phyloP scores from a whole-genome alignment of 2,797 vertebrate species.

The Lepidocolaptes lacrymiger region DNA sequence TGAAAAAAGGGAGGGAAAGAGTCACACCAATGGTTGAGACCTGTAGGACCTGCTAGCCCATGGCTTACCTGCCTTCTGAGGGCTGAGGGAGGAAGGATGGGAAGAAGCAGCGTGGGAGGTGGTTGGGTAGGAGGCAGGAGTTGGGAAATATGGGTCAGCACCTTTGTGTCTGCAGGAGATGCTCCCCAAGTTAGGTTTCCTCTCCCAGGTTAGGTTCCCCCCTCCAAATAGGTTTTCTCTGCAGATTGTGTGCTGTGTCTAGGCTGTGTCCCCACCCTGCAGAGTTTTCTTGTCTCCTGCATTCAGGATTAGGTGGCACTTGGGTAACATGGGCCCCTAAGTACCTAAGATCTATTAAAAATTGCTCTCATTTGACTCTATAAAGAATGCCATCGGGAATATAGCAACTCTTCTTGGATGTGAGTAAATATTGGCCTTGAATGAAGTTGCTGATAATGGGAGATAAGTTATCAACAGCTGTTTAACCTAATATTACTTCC shows the following conservation, averaged over 20 bases:
- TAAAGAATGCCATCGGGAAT: background rate
- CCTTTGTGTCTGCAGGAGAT: background rate
- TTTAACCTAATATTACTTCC: slow-evolving; percentile 48
- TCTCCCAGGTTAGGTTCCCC: background rate
- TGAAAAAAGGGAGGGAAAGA: background rate
- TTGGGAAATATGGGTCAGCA: background rate
- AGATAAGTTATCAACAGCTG: slow-evolving; percentile 60
- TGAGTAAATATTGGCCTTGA: slow-evolving; percentile 20
- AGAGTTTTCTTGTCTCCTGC: background rate
- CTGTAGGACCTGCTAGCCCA: background rate
- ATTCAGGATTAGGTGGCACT: background rate
- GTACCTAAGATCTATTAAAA: background rate
- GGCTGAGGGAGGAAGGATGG: background rate
- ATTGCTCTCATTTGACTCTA: background rate
- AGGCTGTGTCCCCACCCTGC: fast-evolving
- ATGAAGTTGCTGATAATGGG: background rate
- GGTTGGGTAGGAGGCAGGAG: background rate
- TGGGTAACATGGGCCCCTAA: background rate
- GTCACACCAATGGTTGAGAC: fast-evolving
- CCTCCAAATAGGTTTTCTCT: background rate
- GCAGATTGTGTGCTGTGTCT: fast-evolving
- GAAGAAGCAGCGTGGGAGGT: background rate
- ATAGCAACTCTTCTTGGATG: background rate
- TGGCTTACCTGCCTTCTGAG: background rate
- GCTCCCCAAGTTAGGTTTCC: background rate